phyloP scores from a whole-genome alignment of 2,888 invertebrate genomes.

The Synanthedon vespiformis region DNA sequence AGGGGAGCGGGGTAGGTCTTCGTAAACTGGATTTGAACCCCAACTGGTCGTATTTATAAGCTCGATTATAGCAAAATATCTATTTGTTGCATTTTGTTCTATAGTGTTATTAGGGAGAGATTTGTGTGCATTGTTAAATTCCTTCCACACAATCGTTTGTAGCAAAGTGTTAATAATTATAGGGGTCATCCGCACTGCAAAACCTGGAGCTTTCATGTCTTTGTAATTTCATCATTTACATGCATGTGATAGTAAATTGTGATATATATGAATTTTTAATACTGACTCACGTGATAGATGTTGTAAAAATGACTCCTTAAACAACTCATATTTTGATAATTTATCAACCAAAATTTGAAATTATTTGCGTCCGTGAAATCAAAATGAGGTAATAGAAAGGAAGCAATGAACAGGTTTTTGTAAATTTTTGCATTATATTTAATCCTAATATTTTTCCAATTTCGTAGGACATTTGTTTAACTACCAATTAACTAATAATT shows the following conservation, averaged over 20 bases:
- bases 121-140: slow-evolving; percentile 12
- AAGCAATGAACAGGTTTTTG: no score
- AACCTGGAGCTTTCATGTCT: not conserved
- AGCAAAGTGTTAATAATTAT: slow-evolving; percentile 10
- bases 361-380: no score
- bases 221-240: slow-evolving; percentile 1
- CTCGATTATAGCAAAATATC: slow-evolving; percentile 27
- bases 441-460: no score
- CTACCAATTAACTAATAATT: no score
- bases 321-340: no score
- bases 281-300: no score
- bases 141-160: slow-evolving; percentile 21
- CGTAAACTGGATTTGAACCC: slow-evolving; percentile 12
- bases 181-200: slow-evolving; percentile 4
- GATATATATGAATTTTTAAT: no score
- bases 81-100: slow-evolving; percentile 28
- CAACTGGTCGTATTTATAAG: slow-evolving; percentile 19
- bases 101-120: slow-evolving; percentile 22
- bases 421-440: no score
- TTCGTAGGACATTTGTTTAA: no score
- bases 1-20: slow-evolving; percentile 6
- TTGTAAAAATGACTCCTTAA: no score
- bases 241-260: not conserved
- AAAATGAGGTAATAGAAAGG: no score
- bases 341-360: no score